Evolutionary conservation across 1,140 invertebrate species (phyloP).

Genomic region (Pseudomyrmex cubaensis): DNA sequence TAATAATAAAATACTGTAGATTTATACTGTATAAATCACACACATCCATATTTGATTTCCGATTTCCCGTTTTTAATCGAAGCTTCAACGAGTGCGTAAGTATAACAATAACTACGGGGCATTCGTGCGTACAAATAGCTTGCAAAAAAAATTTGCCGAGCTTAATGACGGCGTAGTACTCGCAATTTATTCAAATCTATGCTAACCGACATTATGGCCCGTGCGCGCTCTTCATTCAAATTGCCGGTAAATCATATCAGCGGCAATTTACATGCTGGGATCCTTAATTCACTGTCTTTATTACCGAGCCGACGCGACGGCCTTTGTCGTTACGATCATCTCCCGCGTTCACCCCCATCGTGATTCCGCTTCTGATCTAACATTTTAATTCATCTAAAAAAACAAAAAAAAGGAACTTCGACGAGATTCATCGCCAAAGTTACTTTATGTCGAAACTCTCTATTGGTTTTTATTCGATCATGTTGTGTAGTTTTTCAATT

Average conservation of each 20-base stretch:
- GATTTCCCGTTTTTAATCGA: slow-evolving; percentile 2
- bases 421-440: neutral
- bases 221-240: slow-evolving; percentile 71
- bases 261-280: slow-evolving; percentile 72
- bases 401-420: neutral
- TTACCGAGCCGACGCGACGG: slow-evolving; percentile 49
- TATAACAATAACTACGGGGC: slow-evolving; percentile 13
- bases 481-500: neutral
- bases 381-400: neutral
- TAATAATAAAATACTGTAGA: neutral
- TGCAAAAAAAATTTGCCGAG: slow-evolving; percentile 74
- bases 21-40: neutral
- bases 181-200: slow-evolving; percentile 80
- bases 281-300: slow-evolving; percentile 70
- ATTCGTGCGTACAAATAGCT: slow-evolving; percentile 56
- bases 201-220: slow-evolving; percentile 76
- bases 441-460: neutral
- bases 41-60: neutral
- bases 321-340: slow-evolving; percentile 60
- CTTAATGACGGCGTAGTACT: slow-evolving; percentile 76
- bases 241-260: slow-evolving; percentile 75
- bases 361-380: slow-evolving; percentile 33
- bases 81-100: neutral
- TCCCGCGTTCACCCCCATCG: neutral
- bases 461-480: neutral